Base-by-base conservation (phyloP, 30 jellyfish, hydroid and myxozoan species). In the Chironex yamaguchii region DNA sequence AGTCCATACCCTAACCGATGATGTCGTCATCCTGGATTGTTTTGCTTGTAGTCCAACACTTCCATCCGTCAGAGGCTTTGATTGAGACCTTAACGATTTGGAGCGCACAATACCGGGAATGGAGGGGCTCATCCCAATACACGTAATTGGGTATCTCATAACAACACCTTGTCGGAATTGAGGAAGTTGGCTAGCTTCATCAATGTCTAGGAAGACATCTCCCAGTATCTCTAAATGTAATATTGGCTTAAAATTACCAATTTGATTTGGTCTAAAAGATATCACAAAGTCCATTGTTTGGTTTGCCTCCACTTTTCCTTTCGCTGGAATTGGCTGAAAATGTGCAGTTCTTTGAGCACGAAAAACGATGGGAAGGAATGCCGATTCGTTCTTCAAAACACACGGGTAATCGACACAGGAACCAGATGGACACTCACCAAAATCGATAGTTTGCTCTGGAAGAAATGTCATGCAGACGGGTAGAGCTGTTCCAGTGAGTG, bases 401-500 rank as follows among this genome's bases (percentile, higher is more conserved):
- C 82, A 65, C 34, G 4, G 50, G 62, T 85, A 66, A 24, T 93
- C 93, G 32, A 65, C 14, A 26, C 49, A 54, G 31, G 76, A 29
- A 13, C 98, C 98, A 35, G 87, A 93, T 24, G 88, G 71, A 49
- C 98, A 93, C 52, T 83, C 76, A 21, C 83, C 97, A 67, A 87
- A 93, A 52, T 52, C 63, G 12, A 88, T 81, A 14, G 62, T n/a
- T 3, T 88, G 88, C 26, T 93, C 80, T 25, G 98, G 98, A 13
- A 93, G 67, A 23, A 93, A 28, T 4, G 98, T 87, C 70, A 93
- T 30, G 62, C 63, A 52, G 35, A 93, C 96, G 0, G 98, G 98
- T 49, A 93, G 62, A 1, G 98, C 98, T 4, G 98, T 87, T 11
- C 98, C 98, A 11, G 96, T 81, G 22, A 93, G 70, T 0, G 98